These are phyloP conservation scores for Sebastolobus alascanus DNA, from an alignment of 2,797 vertebrate species.

Conservation along the genomic window DNA sequence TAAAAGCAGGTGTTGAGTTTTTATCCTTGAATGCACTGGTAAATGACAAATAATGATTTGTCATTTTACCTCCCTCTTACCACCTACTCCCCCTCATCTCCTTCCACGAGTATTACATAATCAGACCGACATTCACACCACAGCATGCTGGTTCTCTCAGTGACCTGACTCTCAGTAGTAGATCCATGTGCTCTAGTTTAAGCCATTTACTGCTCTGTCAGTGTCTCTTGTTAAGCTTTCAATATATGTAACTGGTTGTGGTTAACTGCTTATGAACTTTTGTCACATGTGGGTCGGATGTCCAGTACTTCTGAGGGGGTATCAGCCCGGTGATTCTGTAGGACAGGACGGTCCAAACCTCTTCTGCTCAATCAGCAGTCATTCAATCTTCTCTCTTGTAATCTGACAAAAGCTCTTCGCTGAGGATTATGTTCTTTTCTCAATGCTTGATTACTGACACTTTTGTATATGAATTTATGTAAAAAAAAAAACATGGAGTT, in stretches of 20 bases:
- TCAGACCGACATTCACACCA: constrained; percentile 48
- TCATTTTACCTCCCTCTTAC: constrained; percentile 32
- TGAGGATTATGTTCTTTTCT: constrained; percentile 40
- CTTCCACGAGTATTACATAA: constrained; percentile 56
- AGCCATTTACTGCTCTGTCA: neutral
- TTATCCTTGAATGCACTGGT: neutral
- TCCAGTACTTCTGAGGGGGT: neutral
- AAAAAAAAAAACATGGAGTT: neutral
- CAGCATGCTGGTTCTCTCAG: constrained; percentile 41
- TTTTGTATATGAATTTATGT: neutral
- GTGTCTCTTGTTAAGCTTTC: constrained; percentile 13
- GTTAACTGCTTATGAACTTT: constrained; percentile 14
- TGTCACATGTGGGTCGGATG: neutral
- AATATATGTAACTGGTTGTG: constrained; percentile 1
- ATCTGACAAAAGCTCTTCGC: constrained; percentile 40
- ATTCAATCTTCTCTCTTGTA: constrained; percentile 29
- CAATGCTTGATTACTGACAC: constrained; percentile 3
- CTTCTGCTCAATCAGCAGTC: neutral
- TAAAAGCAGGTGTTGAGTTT: neutral
- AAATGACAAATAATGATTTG: constrained; percentile 10
- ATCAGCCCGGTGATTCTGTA: neutral
- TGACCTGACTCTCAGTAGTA: constrained; percentile 37
- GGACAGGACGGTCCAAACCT: constrained; percentile 6
- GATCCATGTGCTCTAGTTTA: constrained; percentile 1
- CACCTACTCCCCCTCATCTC: constrained; percentile 52